Conservation (phyloP, 53 echinoderm and acorn worm species). For the Hippasteria phrygiana region DNA sequence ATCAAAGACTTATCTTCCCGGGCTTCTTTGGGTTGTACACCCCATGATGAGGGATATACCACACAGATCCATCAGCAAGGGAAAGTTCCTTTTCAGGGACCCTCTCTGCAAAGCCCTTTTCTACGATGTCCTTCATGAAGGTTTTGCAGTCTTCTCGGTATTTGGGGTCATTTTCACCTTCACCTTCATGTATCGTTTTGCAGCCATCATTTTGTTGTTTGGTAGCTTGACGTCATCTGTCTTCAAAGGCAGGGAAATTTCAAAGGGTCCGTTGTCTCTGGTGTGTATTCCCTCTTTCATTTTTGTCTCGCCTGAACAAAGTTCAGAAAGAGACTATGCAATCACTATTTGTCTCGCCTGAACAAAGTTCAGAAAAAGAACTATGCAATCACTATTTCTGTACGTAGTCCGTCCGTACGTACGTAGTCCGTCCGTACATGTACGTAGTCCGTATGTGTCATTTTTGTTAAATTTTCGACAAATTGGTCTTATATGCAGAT, state of each 20-base stretch:
- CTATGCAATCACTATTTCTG: too few relatives aligned
- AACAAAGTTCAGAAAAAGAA: too few relatives aligned
- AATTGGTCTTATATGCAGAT: too few relatives aligned
- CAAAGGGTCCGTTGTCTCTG: constrained; percentile 63
- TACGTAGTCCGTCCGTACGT: too few relatives aligned
- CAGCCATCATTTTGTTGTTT: constrained; percentile 57
- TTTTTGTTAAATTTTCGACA: too few relatives aligned
- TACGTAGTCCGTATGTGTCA: too few relatives aligned
- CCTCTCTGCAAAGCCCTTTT: constrained; percentile 37
- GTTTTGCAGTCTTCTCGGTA: constrained; percentile 49
- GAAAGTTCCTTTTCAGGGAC: constrained; percentile 41
- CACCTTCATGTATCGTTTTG: constrained; percentile 29
- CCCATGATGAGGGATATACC: constrained; percentile 71
- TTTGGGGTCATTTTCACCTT: constrained; percentile 42
- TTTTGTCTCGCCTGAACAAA: too few relatives aligned
- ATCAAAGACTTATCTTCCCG: constrained; percentile 20
- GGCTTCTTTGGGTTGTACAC: constrained; percentile 66
- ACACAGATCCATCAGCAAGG: constrained; percentile 20
- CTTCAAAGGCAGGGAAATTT: constrained; percentile 71
- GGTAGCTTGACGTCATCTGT: constrained; percentile 48
- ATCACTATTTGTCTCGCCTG: too few relatives aligned
- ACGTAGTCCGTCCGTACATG: too few relatives aligned
- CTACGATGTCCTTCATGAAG: constrained; percentile 61
- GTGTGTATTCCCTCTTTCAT: too few relatives aligned
- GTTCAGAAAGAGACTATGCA: too few relatives aligned